Conservation (phyloP, 2,113 vertebrate species). For the Sylvilagus bachmani region DNA sequence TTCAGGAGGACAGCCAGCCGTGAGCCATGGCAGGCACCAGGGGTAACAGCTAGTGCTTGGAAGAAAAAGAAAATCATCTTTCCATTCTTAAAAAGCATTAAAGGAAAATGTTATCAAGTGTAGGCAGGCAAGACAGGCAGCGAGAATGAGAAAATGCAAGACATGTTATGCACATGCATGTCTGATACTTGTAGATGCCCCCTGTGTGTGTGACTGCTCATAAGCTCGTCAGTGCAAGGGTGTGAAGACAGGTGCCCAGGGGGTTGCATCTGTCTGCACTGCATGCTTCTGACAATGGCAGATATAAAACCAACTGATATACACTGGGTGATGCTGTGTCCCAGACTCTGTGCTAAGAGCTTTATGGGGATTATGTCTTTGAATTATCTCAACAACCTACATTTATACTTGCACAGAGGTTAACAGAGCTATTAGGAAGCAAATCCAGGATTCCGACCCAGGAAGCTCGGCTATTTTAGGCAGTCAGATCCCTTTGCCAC, state of each 20-base stretch:
- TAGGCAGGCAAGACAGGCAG: background rate
- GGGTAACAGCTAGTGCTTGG: slow-evolving; percentile 36
- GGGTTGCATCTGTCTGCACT: background rate
- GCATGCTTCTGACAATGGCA: background rate
- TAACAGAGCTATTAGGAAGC: slow-evolving; percentile 51
- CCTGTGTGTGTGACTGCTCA: background rate
- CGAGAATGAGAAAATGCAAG: background rate
- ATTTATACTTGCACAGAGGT: slow-evolving; percentile 18
- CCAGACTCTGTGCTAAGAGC: background rate
- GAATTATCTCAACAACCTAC: slow-evolving; percentile 22
- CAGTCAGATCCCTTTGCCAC: background rate
- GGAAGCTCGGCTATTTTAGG: background rate
- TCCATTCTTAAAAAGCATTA: slow-evolving; percentile 66
- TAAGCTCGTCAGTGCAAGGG: background rate
- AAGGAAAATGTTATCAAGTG: slow-evolving; percentile 18
- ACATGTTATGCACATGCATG: background rate
- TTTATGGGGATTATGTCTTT: slow-evolving; percentile 18
- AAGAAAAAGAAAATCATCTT: slow-evolving; percentile 66
- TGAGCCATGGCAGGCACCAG: slow-evolving; percentile 21
- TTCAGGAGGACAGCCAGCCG: slow-evolving; percentile 46
- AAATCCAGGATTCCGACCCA: slow-evolving; percentile 29
- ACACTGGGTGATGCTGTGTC: background rate
- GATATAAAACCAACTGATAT: background rate
- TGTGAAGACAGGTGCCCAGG: background rate
- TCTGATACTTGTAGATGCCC: background rate